Evolutionary conservation across 2,113 vertebrate genomes (phyloP).

Genomic region (Spermophilus dauricus): DNA sequence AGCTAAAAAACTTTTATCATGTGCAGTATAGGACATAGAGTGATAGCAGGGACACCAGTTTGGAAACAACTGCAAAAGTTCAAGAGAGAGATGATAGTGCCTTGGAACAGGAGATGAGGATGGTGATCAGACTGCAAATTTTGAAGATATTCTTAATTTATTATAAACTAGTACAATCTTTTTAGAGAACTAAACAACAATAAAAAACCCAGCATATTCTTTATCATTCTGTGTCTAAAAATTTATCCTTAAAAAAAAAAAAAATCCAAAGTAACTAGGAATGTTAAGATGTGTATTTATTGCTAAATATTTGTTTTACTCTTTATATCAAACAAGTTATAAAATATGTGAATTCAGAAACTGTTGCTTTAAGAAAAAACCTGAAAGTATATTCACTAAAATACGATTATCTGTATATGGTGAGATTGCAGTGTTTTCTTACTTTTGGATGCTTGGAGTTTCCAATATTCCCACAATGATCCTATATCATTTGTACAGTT

Average conservation of each 20-base stretch:
- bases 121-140: background rate
- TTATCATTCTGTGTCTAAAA: background rate
- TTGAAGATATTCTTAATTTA: slow-evolving; percentile 41
- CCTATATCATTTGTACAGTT: background rate
- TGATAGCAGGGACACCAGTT: background rate
- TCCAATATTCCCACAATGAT: background rate
- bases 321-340: background rate
- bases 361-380: background rate
- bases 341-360: background rate
- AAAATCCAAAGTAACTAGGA: slow-evolving; percentile 42
- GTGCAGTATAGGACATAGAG: background rate
- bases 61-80: background rate
- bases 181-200: background rate
- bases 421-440: background rate
- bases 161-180: background rate
- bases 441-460: background rate
- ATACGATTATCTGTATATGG: background rate
- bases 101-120: background rate
- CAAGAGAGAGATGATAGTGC: background rate
- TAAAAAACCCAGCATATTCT: background rate
- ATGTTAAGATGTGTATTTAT: background rate
- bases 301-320: slow-evolving; percentile 32
- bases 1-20: background rate
- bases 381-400: background rate
- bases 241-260: slow-evolving; percentile 19